Evolutionary conservation across 2,888 invertebrate species (phyloP), one percentile per base, ranked within the genome.

Genomic region (Volucella inanis): DNA sequence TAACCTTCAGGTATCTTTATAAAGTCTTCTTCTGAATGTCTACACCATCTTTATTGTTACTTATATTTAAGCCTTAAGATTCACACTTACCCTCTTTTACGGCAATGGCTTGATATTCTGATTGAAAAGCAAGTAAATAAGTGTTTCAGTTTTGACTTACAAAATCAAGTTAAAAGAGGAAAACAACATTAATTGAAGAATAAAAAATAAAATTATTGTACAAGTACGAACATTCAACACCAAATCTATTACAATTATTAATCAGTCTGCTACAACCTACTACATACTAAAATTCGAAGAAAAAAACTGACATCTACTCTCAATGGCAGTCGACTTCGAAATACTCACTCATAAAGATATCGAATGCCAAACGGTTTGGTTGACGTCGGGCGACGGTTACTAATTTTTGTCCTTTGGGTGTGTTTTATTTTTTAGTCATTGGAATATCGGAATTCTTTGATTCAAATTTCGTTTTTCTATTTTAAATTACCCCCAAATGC

Each of bases 291-390:
- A 14, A 41, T 41, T 22, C 10, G 10, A 14, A 31, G 10, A 41
- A 52, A 68, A 55, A 22, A 4, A 68, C 47, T 72, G 77, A 72
- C 82, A 84, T 64, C 18, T 12, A 57, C 11, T 18, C 22, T 8
- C 14, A 43, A 59, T 59, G 50, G 11, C 72, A 68, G 68, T 65
- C 55, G 65, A 65, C 10, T 75, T 84, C 80, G 80, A 84, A 80
- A 76, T 74, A 31, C 41, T 18, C 31, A 67, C 22, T 68, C 83
- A 84, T 71, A 84, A 71, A 71, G 65, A 67, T 45, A 71, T 75
- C 80, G 84, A 84, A 84, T 75, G 80, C 64, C 59, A 76, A 84
- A 64, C 75, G 52, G 43, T 54, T 65, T 62, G 54, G 84, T 76
- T 62, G 71, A 76, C 31, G 71, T 80, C 75, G 84, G 68, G 84